Percentiles rank a stretch among this genome's conserved stretches.
Evolutionary conservation across 2,797 vertebrate species (phyloP).

Genomic region (Zalophus californianus): DNA sequence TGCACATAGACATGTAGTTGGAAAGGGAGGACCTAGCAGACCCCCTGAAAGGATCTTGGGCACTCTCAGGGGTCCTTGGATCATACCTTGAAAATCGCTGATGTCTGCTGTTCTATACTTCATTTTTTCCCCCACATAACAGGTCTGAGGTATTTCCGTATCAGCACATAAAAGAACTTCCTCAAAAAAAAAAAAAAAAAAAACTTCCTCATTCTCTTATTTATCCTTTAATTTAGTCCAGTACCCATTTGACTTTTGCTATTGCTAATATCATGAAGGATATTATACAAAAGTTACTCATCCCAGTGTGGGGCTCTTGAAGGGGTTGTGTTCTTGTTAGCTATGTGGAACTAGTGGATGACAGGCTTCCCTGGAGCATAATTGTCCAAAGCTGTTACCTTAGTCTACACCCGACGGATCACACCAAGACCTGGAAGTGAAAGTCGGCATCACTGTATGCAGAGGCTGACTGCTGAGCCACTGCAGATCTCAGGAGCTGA

Average conservation of each 20-base stretch:
- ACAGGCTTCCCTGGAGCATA: neutral
- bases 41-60: neutral
- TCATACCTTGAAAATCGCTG: neutral
- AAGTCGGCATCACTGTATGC: neutral
- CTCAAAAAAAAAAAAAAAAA: too few species aligned
- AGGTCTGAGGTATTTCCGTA: neutral
- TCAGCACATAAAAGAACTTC: neutral
- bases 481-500: neutral
- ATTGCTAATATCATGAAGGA: neutral
- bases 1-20: neutral
- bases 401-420: neutral
- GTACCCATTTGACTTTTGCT: neutral
- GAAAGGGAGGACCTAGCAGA: neutral
- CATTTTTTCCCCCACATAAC: neutral
- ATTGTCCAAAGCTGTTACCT: neutral
- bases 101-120: neutral
- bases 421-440: neutral
- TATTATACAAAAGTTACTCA: neutral
- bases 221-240: neutral
- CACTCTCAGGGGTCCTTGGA: neutral
- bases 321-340: neutral
- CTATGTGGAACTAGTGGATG: neutral
- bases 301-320: neutral
- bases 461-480: neutral
- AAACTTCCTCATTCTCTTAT: neutral